These are phyloP conservation scores for Tricholaema leucomelas DNA, from an alignment of 2,113 vertebrate species.

Conservation along the genomic window DNA sequence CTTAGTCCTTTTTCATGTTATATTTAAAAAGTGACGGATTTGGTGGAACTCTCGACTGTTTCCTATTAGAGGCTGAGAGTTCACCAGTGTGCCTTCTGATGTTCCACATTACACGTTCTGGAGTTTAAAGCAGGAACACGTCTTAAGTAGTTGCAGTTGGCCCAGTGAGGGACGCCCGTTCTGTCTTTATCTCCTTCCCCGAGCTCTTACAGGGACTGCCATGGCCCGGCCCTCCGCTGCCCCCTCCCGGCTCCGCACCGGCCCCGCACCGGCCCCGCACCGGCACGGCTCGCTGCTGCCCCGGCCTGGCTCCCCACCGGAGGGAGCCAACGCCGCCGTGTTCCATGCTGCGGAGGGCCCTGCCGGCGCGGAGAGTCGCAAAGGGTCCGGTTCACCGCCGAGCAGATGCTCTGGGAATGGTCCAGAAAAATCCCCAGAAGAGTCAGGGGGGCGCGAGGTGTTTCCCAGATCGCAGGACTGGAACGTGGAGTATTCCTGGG, in stretches of 20 bases:
- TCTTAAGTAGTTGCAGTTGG: constrained; percentile 34
- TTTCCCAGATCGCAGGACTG: not conserved
- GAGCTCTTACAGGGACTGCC: not conserved
- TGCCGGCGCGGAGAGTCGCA: no score
- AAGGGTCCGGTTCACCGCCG: not conserved
- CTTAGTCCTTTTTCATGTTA: constrained; percentile 51
- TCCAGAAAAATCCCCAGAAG: not conserved
- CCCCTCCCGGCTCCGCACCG: not conserved
- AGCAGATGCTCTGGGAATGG: not conserved
- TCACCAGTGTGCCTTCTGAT: constrained; percentile 34
- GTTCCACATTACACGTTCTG: constrained; percentile 49
- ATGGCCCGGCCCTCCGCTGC: not conserved
- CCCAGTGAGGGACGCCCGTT: not conserved
- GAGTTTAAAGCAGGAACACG: not conserved
- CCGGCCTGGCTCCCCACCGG: not conserved
- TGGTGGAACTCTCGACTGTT: constrained; percentile 62
- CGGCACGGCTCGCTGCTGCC: not conserved
- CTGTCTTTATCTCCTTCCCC: not conserved
- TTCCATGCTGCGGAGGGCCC: not conserved
- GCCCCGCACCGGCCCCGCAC: not conserved
- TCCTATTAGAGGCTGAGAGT: constrained; percentile 66
- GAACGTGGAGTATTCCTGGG: not conserved
- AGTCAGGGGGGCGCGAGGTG: not conserved
- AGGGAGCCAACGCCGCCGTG: not conserved
- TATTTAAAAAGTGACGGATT: constrained; percentile 66